Evolutionary conservation across 2,113 vertebrate species (phyloP), one percentile per base, ranked within the genome.

Genomic region (Hippocampus barbouri): DNA sequence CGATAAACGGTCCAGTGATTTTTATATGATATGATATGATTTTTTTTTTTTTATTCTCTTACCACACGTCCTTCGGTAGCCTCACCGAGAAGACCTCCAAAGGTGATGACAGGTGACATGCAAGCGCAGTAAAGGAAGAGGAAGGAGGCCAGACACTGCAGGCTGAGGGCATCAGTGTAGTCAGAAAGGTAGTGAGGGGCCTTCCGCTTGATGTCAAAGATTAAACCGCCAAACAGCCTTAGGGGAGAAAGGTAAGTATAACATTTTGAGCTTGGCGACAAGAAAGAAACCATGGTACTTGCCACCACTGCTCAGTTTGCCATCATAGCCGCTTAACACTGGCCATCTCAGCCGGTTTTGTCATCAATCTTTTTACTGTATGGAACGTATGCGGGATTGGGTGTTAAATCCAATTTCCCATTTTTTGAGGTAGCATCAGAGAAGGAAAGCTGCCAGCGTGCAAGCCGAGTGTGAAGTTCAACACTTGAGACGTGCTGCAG

Each of bases 81-180:
- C 90, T 99, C 97, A 85, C 97, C 97, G 83, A 99, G 91, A 43
- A 99, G 94, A 74, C 97, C 97, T 86, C 97, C 97, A 40, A 99
- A 99, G 0, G 97, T 99, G 92, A 99, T 99, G 84, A 99, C 97
- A 45, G 97, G 97, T 69, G 97, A 99, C 97, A 99, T 99, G 88
- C 97, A 99, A 73, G 97, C 97, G 88, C 97, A 99, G 92, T 99
- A 99, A 77, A 99, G 95, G 87, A 99, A 99, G 21, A 99, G 93
- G 91, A 99, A 97, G n/a, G 97, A 99, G 78, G 97, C 97, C 89
- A 99, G 89, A 94, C 97, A 99, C 87, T 99, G 97, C 81, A 99
- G 91, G 78, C 96, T 99, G 88, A 98, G 66, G 78, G 96, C 97
- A 67, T 99, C 97, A 8, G 93, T 94, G 94, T 94, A 98, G 93